Conservation (phyloP, 2,797 vertebrate genomes). For the Sibirionetta formosa region DNA sequence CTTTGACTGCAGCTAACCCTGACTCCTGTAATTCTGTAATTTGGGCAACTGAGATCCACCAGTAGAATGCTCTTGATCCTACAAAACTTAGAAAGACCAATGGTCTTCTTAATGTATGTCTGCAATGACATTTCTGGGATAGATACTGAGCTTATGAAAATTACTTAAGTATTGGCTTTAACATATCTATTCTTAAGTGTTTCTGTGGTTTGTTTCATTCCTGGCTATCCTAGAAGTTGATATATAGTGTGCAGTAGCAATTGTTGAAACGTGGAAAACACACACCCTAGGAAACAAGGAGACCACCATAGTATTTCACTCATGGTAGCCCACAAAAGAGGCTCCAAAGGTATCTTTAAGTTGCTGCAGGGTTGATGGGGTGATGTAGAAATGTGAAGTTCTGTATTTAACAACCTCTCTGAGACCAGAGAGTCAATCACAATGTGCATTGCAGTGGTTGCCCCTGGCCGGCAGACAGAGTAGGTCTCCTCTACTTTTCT, state of each 20-base stretch:
- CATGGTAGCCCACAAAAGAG: not conserved
- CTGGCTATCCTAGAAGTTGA: rapidly evolving
- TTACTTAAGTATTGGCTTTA: not conserved
- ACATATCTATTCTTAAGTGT: not conserved
- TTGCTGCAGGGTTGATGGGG: not conserved
- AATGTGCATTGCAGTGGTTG: not conserved
- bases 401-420: not conserved
- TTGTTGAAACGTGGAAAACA: not conserved
- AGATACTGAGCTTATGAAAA: not conserved
- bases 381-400: not conserved
- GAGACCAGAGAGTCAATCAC: not conserved
- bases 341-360: not conserved
- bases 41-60: not conserved
- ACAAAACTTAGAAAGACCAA: not conserved
- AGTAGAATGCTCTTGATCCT: not conserved
- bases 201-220: not conserved
- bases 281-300: not conserved
- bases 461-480: not conserved
- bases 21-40: not conserved
- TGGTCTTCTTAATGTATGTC: rapidly evolving
- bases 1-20: not conserved
- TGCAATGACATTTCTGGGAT: not conserved
- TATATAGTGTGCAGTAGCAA: not conserved
- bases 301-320: not conserved
- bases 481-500: not conserved